These are phyloP conservation scores for Zosterops borbonicus DNA, from an alignment of 2,113 vertebrate species.

Conservation along the genomic window DNA sequence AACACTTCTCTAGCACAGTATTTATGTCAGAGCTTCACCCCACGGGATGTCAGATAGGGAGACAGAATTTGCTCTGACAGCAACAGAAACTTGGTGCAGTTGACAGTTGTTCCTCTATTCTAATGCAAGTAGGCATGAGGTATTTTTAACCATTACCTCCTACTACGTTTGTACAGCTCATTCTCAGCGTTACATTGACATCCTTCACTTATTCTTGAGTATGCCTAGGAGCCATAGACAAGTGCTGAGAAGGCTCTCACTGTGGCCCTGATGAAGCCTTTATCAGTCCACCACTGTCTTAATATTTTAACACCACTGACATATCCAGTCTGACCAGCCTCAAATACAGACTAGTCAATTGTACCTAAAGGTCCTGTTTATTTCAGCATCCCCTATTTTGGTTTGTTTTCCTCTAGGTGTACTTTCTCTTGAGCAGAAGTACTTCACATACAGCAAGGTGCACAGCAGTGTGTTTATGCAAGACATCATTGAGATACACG, in stretches of 20 bases:
- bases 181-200: neutral
- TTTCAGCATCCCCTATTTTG: neutral
- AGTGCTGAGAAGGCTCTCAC: neutral
- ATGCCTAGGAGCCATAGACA: neutral
- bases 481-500: neutral
- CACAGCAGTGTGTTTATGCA: neutral
- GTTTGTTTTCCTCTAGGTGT: neutral
- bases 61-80: neutral
- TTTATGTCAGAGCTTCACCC: neutral
- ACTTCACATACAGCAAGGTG: neutral
- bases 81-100: neutral
- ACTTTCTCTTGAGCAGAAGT: neutral
- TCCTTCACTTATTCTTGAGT: neutral
- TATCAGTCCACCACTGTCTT: neutral
- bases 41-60: neutral
- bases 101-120: neutral
- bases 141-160: conserved; percentile 20
- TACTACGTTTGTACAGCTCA: neutral
- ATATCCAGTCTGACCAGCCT: neutral
- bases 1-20: neutral
- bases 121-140: neutral
- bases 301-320: neutral
- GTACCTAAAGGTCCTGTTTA: neutral
- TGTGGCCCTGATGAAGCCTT: neutral
- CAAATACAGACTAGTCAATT: neutral